Percentiles rank a stretch among this genome's conserved stretches.
Conservation (phyloP, 2,113 vertebrate species). For the Eublepharis macularius region DNA sequence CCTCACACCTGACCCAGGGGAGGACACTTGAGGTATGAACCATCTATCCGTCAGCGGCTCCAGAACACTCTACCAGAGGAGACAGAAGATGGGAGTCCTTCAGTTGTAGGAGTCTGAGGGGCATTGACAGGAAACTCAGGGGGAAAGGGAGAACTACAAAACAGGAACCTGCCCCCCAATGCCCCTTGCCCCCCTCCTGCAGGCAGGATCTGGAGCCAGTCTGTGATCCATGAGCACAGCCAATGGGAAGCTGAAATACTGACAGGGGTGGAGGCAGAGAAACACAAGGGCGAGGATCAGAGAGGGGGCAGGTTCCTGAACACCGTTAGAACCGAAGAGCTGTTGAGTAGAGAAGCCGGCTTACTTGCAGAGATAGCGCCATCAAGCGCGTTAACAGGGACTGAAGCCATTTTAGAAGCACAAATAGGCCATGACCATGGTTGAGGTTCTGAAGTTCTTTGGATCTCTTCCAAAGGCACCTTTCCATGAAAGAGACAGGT, state of each 20-base stretch:
- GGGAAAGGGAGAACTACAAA: background rate
- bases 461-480: background rate
- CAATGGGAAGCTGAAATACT: conserved; percentile 21
- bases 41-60: background rate
- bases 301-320: background rate
- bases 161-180: background rate
- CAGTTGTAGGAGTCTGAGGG: conserved; percentile 27
- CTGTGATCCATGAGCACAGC: background rate
- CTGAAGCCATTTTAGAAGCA: background rate
- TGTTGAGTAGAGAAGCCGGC: background rate
- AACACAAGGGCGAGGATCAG: background rate
- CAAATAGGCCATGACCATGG: background rate
- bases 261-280: background rate
- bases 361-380: background rate
- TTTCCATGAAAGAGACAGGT: background rate
- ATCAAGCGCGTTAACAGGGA: background rate
- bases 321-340: background rate
- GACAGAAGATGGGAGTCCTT: conserved; percentile 14
- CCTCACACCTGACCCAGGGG: background rate
- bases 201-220: conserved; percentile 32
- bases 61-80: background rate
- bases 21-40: conserved; percentile 23
- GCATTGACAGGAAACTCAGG: background rate
- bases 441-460: background rate
- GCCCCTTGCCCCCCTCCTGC: background rate